Evolutionary conservation across 1,140 invertebrate genomes (phyloP).

Genomic region (Heliconius hewitsoni): DNA sequence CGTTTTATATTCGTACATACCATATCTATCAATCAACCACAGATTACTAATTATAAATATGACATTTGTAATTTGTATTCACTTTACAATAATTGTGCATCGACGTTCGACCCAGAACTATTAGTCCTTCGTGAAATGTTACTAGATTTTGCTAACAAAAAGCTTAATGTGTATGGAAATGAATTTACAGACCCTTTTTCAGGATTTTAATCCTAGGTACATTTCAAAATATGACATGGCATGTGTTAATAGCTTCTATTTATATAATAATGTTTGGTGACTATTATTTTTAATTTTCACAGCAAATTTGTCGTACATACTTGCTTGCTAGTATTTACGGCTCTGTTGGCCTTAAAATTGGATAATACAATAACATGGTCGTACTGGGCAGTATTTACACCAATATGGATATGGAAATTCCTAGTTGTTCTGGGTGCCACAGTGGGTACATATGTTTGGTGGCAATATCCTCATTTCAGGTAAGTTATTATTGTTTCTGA

Average conservation of each 20-base stretch:
- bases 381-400: conserved; percentile 96
- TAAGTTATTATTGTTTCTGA: conserved; percentile 52
- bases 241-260: conserved; percentile 30
- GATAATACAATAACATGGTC: conserved; percentile 94
- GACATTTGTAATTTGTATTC: not conserved
- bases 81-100: not conserved
- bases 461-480: conserved; percentile 96
- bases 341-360: conserved; percentile 92
- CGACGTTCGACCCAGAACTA: not conserved
- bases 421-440: conserved; percentile 94
- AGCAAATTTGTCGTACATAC: conserved; percentile 98
- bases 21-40: not conserved
- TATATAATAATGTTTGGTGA: conserved; percentile 5
- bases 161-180: conserved; percentile 82
- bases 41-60: not conserved
- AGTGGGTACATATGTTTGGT: conserved; percentile 96
- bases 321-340: conserved; percentile 94
- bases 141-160: conserved; percentile 39
- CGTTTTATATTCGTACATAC: not conserved
- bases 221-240: conserved; percentile 30
- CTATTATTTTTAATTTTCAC: conserved; percentile 59
- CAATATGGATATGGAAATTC: conserved; percentile 98
- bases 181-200: conserved; percentile 94
- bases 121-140: conserved; percentile 28
- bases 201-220: conserved; percentile 96